phyloP scores from a whole-genome alignment of 2,113 vertebrate genomes.

The Archocentrus centrarchus region DNA sequence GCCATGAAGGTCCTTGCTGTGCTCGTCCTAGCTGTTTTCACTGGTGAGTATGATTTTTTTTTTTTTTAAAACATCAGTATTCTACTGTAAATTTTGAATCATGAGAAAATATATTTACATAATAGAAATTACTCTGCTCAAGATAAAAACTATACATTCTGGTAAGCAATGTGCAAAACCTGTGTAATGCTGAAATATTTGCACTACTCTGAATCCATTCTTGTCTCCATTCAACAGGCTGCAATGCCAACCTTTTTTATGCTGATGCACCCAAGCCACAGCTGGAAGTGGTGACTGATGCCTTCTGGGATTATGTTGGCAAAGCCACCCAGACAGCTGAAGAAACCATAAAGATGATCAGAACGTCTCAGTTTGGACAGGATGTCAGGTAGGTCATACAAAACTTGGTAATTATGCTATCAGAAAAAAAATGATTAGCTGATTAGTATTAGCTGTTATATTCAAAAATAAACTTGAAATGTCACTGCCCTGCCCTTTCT shows the following conservation, averaged over 20 bases:
- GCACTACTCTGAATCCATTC: not conserved
- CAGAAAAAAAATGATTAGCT: not conserved
- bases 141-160: not conserved
- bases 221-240: conserved; percentile 69
- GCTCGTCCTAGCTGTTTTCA: conserved; percentile 65
- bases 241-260: conserved; percentile 79
- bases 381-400: conserved; percentile 76
- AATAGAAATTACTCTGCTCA: not conserved
- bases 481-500: not conserved
- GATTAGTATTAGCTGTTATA: not conserved
- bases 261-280: conserved; percentile 81
- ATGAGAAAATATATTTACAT: not conserved
- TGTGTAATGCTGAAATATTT: not conserved
- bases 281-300: conserved; percentile 78
- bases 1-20: conserved; percentile 77
- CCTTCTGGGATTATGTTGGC: conserved; percentile 83
- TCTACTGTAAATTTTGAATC: not conserved
- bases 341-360: conserved; percentile 79
- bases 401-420: not conserved
- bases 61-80: not conserved
- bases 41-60: conserved; percentile 59
- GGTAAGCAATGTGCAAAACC: fast-evolving
- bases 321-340: conserved; percentile 80
- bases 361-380: conserved; percentile 75
- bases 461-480: not conserved